Conservation (phyloP, 2,113 vertebrate species). For the Ptilorrhoa leucosticta region DNA sequence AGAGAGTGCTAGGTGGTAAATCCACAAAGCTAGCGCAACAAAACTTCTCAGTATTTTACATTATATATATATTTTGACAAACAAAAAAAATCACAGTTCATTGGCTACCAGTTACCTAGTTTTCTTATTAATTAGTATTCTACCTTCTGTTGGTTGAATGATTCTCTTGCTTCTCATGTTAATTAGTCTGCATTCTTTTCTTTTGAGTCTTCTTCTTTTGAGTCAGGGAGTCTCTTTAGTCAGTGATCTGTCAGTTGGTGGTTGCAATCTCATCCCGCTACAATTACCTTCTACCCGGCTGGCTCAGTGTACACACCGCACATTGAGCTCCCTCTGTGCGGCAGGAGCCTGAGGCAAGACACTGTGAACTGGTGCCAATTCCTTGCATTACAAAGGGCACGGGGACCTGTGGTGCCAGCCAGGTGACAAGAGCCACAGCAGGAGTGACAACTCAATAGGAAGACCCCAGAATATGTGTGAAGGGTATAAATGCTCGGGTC, state of each 20-base stretch:
- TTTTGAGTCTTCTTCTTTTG: not conserved
- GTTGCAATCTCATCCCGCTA: not conserved
- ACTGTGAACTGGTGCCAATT: not conserved
- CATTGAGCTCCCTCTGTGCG: not conserved
- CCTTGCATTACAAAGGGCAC: not conserved
- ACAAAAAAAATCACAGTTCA: not conserved
- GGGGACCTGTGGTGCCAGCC: not conserved
- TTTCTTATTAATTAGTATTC: not conserved
- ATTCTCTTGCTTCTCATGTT: not conserved
- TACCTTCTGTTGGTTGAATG: not conserved
- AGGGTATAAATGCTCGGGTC: fast-evolving
- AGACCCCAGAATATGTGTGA: not conserved
- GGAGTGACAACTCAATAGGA: not conserved
- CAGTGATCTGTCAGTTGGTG: not conserved
- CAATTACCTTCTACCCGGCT: not conserved
- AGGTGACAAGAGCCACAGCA: not conserved
- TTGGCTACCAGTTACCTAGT: not conserved
- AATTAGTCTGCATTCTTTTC: not conserved
- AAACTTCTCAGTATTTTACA: not conserved
- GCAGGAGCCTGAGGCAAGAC: not conserved
- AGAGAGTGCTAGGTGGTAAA: not conserved
- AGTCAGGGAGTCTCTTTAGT: not conserved
- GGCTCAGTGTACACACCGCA: fast-evolving
- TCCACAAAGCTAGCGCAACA: not conserved
- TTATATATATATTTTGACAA: not conserved